Evolutionary conservation across 2,797 vertebrate genomes (phyloP).

Genomic region (Acanthurus leucopareius): DNA sequence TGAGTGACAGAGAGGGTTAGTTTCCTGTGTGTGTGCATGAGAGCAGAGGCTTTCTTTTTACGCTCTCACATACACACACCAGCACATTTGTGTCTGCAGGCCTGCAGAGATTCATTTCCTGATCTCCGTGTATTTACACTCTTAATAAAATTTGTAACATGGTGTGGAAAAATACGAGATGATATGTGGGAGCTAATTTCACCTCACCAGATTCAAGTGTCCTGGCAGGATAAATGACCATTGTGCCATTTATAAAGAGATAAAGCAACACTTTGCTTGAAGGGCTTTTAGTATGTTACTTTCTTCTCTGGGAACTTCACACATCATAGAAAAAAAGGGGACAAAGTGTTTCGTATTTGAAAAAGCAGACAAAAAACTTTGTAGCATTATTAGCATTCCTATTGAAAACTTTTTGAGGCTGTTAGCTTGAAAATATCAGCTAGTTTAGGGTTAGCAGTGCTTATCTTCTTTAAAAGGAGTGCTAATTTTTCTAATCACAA

Average conservation of each 20-base stretch:
- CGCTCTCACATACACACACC: conserved; percentile 15
- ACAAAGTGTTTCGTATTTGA: conserved; percentile 3
- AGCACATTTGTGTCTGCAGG: conserved; percentile 25
- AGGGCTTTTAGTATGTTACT: conserved; percentile 20
- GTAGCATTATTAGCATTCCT: conserved; percentile 9
- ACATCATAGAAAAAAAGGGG: neutral
- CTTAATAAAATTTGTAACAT: conserved; percentile 45
- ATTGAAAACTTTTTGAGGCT: conserved; percentile 8
- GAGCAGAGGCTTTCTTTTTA: conserved; percentile 9
- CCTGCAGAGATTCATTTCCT: conserved; percentile 55
- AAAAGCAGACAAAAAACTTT: conserved; percentile 4
- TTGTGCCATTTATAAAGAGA: conserved; percentile 51
- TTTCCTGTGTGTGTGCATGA: conserved; percentile 15
- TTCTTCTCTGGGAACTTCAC: conserved; percentile 15
- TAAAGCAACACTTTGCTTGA: conserved; percentile 45
- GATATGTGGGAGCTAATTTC: conserved; percentile 58
- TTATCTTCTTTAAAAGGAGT: neutral
- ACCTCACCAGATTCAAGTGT: conserved; percentile 42
- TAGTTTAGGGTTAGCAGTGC: neutral
- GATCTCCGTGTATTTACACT: conserved; percentile 42
- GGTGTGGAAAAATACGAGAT: conserved; percentile 34
- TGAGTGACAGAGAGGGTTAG: conserved; percentile 43
- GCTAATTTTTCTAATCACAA: conserved; percentile 15
- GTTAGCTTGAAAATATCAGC: conserved; percentile 6
- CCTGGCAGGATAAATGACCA: conserved; percentile 35